Conservation (phyloP, 2,888 invertebrate species). For the Chrysolina oricalcia region DNA sequence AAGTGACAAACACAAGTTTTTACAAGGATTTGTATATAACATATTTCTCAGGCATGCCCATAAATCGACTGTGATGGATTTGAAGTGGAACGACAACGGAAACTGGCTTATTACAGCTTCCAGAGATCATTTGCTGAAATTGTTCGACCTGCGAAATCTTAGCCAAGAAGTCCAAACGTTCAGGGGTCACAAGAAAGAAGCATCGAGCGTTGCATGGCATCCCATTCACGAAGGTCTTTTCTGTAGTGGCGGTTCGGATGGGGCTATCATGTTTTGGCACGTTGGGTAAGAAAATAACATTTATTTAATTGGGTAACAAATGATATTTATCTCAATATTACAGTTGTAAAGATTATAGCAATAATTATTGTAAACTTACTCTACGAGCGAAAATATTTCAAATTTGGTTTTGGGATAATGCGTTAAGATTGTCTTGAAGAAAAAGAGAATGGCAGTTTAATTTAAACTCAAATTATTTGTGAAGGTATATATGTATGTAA, state of each 20-base stretch:
- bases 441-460: too few relatives aligned
- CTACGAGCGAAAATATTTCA: too few relatives aligned
- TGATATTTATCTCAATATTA: too few relatives aligned
- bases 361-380: too few relatives aligned
- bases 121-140: constrained; percentile 95
- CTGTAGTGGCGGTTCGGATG: constrained; percentile 98
- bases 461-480: too few relatives aligned
- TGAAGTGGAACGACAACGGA: constrained; percentile 99
- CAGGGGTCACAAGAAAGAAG: constrained; percentile 99
- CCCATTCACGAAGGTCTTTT: constrained; percentile 98
- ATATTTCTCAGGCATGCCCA: constrained; percentile 87
- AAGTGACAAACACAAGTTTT: constrained; percentile 68
- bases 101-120: constrained; percentile 99
- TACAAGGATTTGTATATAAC: not conserved
- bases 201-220: constrained; percentile 98
- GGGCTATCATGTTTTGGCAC: constrained; percentile 98
- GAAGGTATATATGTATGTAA: too few relatives aligned
- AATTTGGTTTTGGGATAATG: too few relatives aligned
- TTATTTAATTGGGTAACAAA: too few relatives aligned
- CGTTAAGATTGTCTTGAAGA: too few relatives aligned
- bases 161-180: constrained; percentile 97
- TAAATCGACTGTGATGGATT: constrained; percentile 99
- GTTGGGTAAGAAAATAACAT: constrained; percentile 82
- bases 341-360: too few relatives aligned
- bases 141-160: constrained; percentile 97